These are phyloP conservation scores for Acromyrmex echinatior DNA, from an alignment of 1,140 invertebrate genomes.

Conservation along the genomic window DNA sequence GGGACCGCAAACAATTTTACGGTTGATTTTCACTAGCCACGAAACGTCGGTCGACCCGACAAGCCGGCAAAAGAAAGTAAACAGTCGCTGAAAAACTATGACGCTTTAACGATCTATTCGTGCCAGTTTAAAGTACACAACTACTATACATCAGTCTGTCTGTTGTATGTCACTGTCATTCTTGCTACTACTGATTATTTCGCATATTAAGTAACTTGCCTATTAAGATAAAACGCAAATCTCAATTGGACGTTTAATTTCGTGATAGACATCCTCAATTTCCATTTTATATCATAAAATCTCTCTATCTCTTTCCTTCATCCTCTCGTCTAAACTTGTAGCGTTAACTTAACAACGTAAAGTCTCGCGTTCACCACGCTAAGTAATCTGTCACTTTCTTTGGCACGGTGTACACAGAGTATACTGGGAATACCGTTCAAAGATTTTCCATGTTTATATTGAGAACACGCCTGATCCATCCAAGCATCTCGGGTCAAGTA, in stretches of 20 bases:
- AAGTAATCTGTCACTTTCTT: constrained; percentile 55
- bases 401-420: not conserved
- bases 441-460: constrained; percentile 5
- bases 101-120: not conserved
- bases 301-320: not conserved
- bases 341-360: not conserved
- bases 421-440: not conserved
- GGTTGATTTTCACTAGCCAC: constrained; percentile 67
- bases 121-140: not conserved
- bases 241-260: not conserved
- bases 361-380: constrained; percentile 1
- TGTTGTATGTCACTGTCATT: not conserved
- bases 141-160: too few species aligned
- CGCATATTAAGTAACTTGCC: not conserved
- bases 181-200: not conserved
- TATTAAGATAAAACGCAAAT: not conserved
- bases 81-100: constrained; percentile 38
- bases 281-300: not conserved
- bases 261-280: not conserved
- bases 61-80: constrained; percentile 56
- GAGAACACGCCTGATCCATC: constrained; percentile 5
- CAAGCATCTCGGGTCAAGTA: constrained; percentile 47
- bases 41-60: constrained; percentile 41
- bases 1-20: constrained; percentile 59
- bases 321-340: not conserved